A percentile compares a stretch with the other conserved stretches of the same genome.
Conservation (phyloP, 2,888 invertebrate species). For the Oxystoma pomonae region DNA sequence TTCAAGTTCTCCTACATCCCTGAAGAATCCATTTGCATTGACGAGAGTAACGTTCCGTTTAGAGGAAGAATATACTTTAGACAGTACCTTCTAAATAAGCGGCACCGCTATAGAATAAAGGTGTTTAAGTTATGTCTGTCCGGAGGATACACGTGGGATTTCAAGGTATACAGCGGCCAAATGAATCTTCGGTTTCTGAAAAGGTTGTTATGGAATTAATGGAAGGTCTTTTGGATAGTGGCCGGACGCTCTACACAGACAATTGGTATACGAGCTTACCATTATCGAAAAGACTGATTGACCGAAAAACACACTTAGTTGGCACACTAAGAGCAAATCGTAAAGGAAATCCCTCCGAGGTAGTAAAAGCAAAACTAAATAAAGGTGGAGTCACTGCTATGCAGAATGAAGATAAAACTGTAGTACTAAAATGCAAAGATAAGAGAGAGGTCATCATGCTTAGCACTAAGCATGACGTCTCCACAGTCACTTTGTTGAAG, state of each 20-base stretch:
- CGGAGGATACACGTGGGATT: constrained; percentile 25
- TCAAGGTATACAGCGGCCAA: constrained; percentile 22
- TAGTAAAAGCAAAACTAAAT: constrained; percentile 15
- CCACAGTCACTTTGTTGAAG: background rate
- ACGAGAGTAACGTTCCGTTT: constrained; percentile 27
- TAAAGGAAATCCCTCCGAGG: background rate
- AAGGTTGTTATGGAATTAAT: too few relatives aligned
- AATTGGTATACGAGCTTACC: constrained; percentile 30
- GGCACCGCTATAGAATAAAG: constrained; percentile 23
- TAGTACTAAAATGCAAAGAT: constrained; percentile 13
- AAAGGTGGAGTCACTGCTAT: constrained; percentile 8
- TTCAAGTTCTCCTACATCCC: constrained; percentile 26
- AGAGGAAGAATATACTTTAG: constrained; percentile 20
- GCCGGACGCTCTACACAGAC: too few relatives aligned
- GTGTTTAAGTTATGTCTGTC: constrained; percentile 24
- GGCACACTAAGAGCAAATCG: constrained; percentile 17
- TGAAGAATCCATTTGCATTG: constrained; percentile 29
- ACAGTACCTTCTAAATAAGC: constrained; percentile 24
- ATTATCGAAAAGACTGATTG: constrained; percentile 9
- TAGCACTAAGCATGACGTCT: constrained; percentile 16
- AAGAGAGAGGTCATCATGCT: constrained; percentile 17
- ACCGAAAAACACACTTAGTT: constrained; percentile 14
- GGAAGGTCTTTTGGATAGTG: too few relatives aligned
- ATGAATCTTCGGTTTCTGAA: constrained; percentile 6
- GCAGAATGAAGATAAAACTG: constrained; percentile 14